Percentiles rank a stretch among this genome's conserved stretches.
Evolutionary conservation across 1,140 invertebrate species (phyloP).

Genomic region (Riptortus pedestris): DNA sequence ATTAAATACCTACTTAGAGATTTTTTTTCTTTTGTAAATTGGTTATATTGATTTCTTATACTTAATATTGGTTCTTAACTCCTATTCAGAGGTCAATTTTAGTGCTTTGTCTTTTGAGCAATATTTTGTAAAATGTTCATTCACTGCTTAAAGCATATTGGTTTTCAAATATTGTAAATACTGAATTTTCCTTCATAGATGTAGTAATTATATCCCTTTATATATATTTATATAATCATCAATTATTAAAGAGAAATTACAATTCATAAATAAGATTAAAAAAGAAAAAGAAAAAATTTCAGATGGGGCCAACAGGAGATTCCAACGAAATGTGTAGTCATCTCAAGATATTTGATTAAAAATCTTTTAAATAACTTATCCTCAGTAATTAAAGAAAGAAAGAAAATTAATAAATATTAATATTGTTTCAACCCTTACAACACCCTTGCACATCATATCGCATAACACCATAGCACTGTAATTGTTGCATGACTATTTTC

Average conservation of each 20-base stretch:
- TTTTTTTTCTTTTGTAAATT: too few species aligned
- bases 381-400: slow-evolving; percentile 9
- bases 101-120: too few species aligned
- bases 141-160: neutral
- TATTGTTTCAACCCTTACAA: slow-evolving; percentile 16
- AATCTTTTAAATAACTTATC: slow-evolving; percentile 1
- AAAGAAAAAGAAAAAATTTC: slow-evolving; percentile 11
- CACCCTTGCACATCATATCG: slow-evolving; percentile 12
- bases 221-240: neutral
- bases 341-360: neutral
- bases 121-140: too few species aligned
- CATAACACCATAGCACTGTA: slow-evolving; percentile 10
- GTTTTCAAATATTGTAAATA: neutral
- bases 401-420: slow-evolving; percentile 2
- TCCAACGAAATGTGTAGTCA: neutral
- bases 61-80: too few species aligned
- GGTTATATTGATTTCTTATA: too few species aligned
- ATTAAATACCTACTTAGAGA: too few species aligned
- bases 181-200: neutral
- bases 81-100: too few species aligned
- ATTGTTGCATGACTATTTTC: slow-evolving; percentile 17
- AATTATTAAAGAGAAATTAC: neutral
- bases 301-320: slow-evolving; percentile 28
- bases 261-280: neutral
- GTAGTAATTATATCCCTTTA: neutral